Base-by-base conservation (phyloP, 2,888 invertebrate genomes). In the Scaptomyza reducta region DNA sequence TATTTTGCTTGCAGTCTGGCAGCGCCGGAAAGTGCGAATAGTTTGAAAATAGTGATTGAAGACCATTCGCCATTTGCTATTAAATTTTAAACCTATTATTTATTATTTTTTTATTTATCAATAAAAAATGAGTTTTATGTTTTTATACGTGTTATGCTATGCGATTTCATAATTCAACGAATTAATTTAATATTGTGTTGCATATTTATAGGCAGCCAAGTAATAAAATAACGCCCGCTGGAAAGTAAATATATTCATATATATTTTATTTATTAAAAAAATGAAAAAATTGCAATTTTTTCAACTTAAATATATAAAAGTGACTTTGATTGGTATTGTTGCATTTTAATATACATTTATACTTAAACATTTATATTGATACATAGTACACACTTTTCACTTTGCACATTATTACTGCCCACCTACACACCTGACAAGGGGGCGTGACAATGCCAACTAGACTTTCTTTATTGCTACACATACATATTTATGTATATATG, bases 311-410 rank as follows among this genome's bases (percentile, higher is more conserved):
- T 83, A 78, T 61, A 80, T 78, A 70, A 72, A 80, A 82, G 70
- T 86, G 86, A 86, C 86, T 82, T 85, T 80, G 70, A 54, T 81
- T 72, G 70, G 72, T 79, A 65, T 62, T 63, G 25, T 64, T 57
- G 45, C 40, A 51, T 47, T 58, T 51, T 3, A 27, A 57, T 58
- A 65, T 45, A 45, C 13, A n/a, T 33, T n/a, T 49, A 33, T 10
- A 22, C 66, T 56, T 55, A 67, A 51, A 35, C 46, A 58, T 50
- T 55, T 58, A 73, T 42, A 68, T 53, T 58, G 46, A 54, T 41
- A 44, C 49, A 47, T 55, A 61, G 49, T 45, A 45, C 50, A 57
- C 40, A 29, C 41, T 53, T 53, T 25, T 51, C 51, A 65, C 46
- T 47, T 14, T 65, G 22, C 31, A 42, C 16, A 27, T 51, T 49